Evolutionary conservation across 2,888 invertebrate species (phyloP).

Genomic region (Phyllotreta striolata): DNA sequence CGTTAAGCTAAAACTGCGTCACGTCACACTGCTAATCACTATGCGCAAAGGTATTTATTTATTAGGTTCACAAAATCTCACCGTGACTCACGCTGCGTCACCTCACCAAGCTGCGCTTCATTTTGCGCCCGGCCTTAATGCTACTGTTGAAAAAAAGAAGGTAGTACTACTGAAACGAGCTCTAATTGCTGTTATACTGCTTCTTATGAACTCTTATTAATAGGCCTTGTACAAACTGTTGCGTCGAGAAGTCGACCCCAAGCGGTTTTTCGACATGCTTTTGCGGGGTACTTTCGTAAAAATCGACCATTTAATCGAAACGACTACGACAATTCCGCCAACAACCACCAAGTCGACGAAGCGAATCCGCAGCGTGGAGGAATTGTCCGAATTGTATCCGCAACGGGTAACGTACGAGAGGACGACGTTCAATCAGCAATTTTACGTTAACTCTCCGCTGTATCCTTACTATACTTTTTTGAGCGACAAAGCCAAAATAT

Average conservation of each 20-base stretch:
- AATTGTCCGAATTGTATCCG: slow-evolving; percentile 52
- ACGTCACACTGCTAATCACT: too few species aligned
- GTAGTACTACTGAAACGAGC: too few species aligned
- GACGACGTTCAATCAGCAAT: slow-evolving; percentile 60
- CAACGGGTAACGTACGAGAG: slow-evolving; percentile 61
- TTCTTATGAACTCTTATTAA: too few species aligned
- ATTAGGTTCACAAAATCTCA: too few species aligned
- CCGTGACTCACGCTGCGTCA: too few species aligned
- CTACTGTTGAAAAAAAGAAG: slow-evolving; percentile 31
- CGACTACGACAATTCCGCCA: slow-evolving; percentile 13
- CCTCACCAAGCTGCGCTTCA: too few species aligned
- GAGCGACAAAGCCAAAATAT: slow-evolving; percentile 60
- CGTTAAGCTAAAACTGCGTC: too few species aligned
- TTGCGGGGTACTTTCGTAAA: slow-evolving; percentile 30
- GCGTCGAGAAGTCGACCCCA: slow-evolving; percentile 30
- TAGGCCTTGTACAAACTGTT: too few species aligned
- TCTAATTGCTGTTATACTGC: too few species aligned
- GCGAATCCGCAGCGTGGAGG: slow-evolving; percentile 31
- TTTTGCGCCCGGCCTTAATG: too few species aligned
- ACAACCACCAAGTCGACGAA: slow-evolving; percentile 18
- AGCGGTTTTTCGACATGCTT: slow-evolving; percentile 37
- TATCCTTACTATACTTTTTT: slow-evolving; percentile 63
- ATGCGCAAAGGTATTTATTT: too few species aligned
- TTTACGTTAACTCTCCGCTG: slow-evolving; percentile 62
- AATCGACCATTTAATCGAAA: slow-evolving; percentile 11